phyloP scores from a whole-genome alignment of 2,113 vertebrate genomes.

The Chaetodon trifascialis region DNA sequence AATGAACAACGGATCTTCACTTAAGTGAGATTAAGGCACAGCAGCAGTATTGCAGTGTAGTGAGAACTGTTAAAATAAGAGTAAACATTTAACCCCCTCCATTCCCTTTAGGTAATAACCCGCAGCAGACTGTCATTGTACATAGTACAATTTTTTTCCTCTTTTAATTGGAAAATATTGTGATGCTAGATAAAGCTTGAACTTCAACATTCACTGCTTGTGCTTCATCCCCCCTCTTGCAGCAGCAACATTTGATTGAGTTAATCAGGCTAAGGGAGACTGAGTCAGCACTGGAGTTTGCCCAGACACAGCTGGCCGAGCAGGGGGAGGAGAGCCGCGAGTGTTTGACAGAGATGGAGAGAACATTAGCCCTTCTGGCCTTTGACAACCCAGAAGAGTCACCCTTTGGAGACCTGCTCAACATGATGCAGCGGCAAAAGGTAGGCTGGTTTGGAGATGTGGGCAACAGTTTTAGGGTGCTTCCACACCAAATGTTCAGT shows the following conservation, averaged over 20 bases:
- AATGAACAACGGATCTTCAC: not conserved
- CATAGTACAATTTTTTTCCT: not conserved
- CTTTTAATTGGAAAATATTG: not conserved
- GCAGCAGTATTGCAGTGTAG: not conserved
- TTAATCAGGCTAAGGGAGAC: constrained; percentile 98
- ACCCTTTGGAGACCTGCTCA: constrained; percentile 97
- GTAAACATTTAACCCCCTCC: not conserved
- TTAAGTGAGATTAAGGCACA: not conserved
- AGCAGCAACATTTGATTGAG: constrained; percentile 99
- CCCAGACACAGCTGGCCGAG: constrained; percentile 97
- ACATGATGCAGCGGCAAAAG: constrained; percentile 99
- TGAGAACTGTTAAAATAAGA: not conserved
- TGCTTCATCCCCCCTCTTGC: constrained; percentile 27
- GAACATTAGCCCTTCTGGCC: constrained; percentile 94
- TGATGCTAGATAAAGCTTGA: not conserved
- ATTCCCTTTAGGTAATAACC: not conserved
- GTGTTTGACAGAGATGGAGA: constrained; percentile 98
- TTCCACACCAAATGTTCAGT: not conserved
- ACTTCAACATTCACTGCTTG: not conserved
- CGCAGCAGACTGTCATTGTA: not conserved
- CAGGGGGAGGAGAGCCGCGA: constrained; percentile 98
- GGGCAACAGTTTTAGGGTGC: not conserved
- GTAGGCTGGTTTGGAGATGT: constrained; percentile 67
- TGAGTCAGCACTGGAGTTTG: constrained; percentile 97
- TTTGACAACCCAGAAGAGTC: constrained; percentile 99